Conservation (phyloP, 2,797 vertebrate genomes). For the Ciconia nigra region DNA sequence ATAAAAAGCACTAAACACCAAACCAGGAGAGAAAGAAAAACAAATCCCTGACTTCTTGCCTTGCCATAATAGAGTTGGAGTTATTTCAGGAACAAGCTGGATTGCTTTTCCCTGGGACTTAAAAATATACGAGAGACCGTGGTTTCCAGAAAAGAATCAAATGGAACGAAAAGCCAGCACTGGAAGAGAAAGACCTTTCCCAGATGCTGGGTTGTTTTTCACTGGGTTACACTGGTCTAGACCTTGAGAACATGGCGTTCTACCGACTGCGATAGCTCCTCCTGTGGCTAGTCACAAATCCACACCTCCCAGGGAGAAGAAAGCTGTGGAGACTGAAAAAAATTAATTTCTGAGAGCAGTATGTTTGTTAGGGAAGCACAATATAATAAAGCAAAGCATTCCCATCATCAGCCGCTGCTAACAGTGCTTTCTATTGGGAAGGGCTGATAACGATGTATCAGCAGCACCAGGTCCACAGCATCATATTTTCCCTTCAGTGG, state of each 20-base stretch:
- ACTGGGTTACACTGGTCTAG: neutral
- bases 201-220: neutral
- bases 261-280: fast-evolving
- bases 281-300: neutral
- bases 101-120: neutral
- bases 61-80: slow-evolving; percentile 26
- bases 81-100: slow-evolving; percentile 47
- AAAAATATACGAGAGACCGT: slow-evolving; percentile 1
- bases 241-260: neutral
- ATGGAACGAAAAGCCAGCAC: neutral
- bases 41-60: slow-evolving; percentile 35
- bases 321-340: neutral
- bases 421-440: neutral
- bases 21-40: slow-evolving; percentile 45
- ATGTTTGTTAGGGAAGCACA: neutral
- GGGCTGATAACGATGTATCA: neutral
- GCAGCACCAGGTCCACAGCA: neutral
- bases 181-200: neutral
- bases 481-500: neutral
- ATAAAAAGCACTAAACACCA: slow-evolving; percentile 35
- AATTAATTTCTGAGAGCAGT: neutral
- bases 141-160: slow-evolving; percentile 1
- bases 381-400: neutral
- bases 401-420: neutral
- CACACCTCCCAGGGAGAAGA: neutral